Percentiles rank a stretch among this genome's conserved stretches.
phyloP scores from a whole-genome alignment of 2,888 invertebrate species.

The Epistrophella euchroma region DNA sequence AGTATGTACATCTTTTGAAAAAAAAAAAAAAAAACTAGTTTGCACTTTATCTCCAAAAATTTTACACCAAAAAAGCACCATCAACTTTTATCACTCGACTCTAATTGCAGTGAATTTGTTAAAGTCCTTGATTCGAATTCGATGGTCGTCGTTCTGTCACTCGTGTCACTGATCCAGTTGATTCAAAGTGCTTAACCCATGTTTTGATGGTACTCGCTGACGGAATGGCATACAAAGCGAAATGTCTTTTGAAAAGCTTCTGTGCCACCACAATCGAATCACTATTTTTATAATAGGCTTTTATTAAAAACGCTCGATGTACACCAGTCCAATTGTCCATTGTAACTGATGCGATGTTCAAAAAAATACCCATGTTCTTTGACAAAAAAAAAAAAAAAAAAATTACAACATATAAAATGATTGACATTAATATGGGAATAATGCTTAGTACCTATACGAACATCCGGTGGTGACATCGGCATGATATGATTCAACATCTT shows the following conservation, averaged over 20 bases:
- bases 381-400: not conserved
- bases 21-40: not conserved
- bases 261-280: conserved; percentile 80
- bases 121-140: conserved; percentile 78
- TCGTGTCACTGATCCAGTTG: conserved; percentile 79
- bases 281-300: conserved; percentile 80
- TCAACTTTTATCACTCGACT: conserved; percentile 41
- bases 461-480: conserved; percentile 8
- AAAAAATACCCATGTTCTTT: conserved; percentile 25
- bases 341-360: conserved; percentile 57
- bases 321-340: conserved; percentile 82
- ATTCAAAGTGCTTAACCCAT: conserved; percentile 80
- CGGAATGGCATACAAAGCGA: conserved; percentile 79
- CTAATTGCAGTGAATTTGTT: conserved; percentile 12
- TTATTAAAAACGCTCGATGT: conserved; percentile 80
- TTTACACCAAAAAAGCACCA: not conserved
- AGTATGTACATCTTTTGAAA: no score
- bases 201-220: conserved; percentile 80
- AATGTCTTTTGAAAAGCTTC: conserved; percentile 80
- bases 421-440: conserved; percentile 32
- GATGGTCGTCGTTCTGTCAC: conserved; percentile 77
- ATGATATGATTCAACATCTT: conserved; percentile 31
- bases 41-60: not conserved
- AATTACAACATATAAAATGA: conserved; percentile 14
- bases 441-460: not conserved